These are phyloP conservation scores for Lasioglossum zephyrum DNA, from an alignment of 2,888 invertebrate genomes.

Conservation along the genomic window DNA sequence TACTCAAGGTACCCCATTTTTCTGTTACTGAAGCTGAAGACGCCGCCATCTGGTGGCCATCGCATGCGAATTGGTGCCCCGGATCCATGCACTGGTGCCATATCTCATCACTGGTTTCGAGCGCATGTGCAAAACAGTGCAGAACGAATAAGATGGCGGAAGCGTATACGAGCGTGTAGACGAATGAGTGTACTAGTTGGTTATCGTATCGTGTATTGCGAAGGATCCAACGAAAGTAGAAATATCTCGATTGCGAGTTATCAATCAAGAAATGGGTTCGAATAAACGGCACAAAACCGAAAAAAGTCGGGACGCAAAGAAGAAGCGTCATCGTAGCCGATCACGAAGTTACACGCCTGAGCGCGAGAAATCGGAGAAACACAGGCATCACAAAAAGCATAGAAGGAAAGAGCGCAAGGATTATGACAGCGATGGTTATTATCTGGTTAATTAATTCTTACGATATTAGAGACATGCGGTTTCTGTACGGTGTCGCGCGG, in stretches of 20 bases:
- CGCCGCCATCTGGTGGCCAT: no score
- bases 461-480: constrained; percentile 22
- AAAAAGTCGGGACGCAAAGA: constrained; percentile 87
- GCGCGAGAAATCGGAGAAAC: constrained; percentile 80
- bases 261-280: constrained; percentile 87
- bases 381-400: constrained; percentile 83
- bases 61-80: no score
- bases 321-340: constrained; percentile 88
- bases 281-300: constrained; percentile 89
- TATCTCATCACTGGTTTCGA: no score
- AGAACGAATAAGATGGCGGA: constrained; percentile 37
- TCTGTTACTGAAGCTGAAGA: no score
- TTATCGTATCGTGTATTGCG: background rate
- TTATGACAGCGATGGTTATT: constrained; percentile 83
- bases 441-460: constrained; percentile 55
- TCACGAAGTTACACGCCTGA: constrained; percentile 85
- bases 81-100: no score
- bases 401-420: constrained; percentile 83
- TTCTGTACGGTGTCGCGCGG: constrained; percentile 19
- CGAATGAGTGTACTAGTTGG: background rate
- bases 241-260: background rate
- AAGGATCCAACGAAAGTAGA: background rate
- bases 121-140: no score
- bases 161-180: background rate
- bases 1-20: no score